Percentiles rank a stretch among this genome's conserved stretches.
Evolutionary conservation across 1,140 invertebrate species (phyloP).

Genomic region (Probaryconus sp.): DNA sequence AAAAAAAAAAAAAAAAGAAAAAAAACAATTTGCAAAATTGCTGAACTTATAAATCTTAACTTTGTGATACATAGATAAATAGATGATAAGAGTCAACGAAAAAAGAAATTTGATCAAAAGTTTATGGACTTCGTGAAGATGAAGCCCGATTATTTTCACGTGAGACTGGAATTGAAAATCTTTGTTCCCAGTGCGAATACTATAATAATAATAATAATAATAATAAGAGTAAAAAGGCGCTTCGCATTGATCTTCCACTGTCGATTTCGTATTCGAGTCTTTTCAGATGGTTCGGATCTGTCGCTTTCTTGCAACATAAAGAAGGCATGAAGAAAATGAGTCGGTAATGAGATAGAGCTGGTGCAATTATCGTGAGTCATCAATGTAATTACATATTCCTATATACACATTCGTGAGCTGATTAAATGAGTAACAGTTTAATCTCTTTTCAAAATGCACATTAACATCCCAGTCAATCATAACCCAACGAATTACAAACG

Average conservation of each 20-base stretch:
- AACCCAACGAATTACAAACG: too few relatives aligned
- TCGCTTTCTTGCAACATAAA: slow-evolving; percentile 39
- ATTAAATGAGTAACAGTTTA: slow-evolving; percentile 41
- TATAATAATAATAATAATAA: too few relatives aligned
- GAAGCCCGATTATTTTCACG: slow-evolving; percentile 33
- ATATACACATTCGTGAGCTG: slow-evolving; percentile 29
- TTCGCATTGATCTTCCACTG: slow-evolving; percentile 17
- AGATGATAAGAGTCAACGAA: slow-evolving; percentile 7
- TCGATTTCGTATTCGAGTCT: slow-evolving; percentile 16
- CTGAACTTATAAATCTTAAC: too few relatives aligned
- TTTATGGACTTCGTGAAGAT: background rate
- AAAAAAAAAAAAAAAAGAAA: too few relatives aligned
- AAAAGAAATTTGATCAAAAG: background rate
- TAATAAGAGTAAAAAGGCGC: slow-evolving; percentile 2
- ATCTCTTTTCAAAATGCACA: slow-evolving; percentile 34
- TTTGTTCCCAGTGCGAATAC: slow-evolving; percentile 13
- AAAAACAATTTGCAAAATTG: too few relatives aligned
- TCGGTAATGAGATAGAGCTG: slow-evolving; percentile 43
- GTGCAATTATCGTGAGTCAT: slow-evolving; percentile 42
- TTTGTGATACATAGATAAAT: too few relatives aligned
- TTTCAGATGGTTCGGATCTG: slow-evolving; percentile 27
- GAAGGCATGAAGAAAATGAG: slow-evolving; percentile 33
- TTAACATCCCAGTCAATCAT: too few relatives aligned
- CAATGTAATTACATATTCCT: slow-evolving; percentile 35
- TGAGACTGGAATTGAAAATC: slow-evolving; percentile 36